A percentile compares a stretch with the other conserved stretches of the same genome.
phyloP scores from a whole-genome alignment of 2,113 vertebrate species.

The Channa maculata region DNA sequence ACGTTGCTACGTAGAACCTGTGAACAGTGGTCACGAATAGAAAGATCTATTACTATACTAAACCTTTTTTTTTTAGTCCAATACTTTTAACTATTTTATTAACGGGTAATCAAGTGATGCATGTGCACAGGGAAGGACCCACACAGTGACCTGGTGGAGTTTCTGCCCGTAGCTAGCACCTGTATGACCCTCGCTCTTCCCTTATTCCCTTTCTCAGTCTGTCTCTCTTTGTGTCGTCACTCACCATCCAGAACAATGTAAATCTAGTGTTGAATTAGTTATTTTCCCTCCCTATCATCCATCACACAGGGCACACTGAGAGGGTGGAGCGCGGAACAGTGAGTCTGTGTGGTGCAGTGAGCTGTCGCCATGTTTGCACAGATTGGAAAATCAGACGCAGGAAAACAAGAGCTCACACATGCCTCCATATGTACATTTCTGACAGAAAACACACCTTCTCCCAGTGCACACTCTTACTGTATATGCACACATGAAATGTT shows the following conservation, averaged over 20 bases:
- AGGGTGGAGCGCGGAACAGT: slow-evolving; percentile 26
- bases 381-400: slow-evolving; percentile 61
- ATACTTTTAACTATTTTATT: too few relatives aligned
- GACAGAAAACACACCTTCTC: neutral
- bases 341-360: slow-evolving; percentile 43
- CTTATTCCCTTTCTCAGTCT: neutral
- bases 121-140: neutral
- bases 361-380: slow-evolving; percentile 60
- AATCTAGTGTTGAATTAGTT: slow-evolving; percentile 69
- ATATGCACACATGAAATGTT: neutral
- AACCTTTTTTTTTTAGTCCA: too few relatives aligned
- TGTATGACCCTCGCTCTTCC: neutral
- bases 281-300: slow-evolving; percentile 59
- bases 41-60: too few relatives aligned
- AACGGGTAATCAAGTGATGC: neutral
- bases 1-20: too few relatives aligned
- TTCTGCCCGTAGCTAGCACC: neutral
- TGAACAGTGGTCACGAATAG: too few relatives aligned
- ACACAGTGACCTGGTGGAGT: neutral
- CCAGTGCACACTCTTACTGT: neutral
- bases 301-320: slow-evolving; percentile 50
- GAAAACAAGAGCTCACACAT: slow-evolving; percentile 32
- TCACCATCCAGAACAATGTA: slow-evolving; percentile 66
- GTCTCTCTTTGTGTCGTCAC: slow-evolving; percentile 5
- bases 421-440: slow-evolving; percentile 11